A percentile compares a stretch with the other conserved stretches of the same genome.
phyloP scores from a whole-genome alignment of 1,140 invertebrate genomes.

The Ips typographus region DNA sequence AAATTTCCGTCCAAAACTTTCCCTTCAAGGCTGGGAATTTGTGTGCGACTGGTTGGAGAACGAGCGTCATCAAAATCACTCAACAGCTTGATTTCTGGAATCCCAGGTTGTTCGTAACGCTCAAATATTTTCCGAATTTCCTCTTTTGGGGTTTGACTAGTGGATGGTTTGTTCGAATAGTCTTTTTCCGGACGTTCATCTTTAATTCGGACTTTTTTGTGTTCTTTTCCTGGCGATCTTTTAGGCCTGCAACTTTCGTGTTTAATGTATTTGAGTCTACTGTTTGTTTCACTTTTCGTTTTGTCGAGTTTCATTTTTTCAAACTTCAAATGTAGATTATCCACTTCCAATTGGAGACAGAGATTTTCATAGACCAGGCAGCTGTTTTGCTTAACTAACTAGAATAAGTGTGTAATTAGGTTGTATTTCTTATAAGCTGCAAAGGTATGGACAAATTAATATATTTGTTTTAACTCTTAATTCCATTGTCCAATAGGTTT shows the following conservation, averaged over 20 bases:
- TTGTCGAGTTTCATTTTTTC: constrained; percentile 39
- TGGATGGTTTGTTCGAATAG: constrained; percentile 5
- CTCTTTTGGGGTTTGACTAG: constrained; percentile 13
- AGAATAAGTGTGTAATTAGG: constrained; percentile 19
- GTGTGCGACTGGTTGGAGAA: neutral
- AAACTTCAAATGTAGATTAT: constrained; percentile 41
- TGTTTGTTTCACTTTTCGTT: constrained; percentile 42
- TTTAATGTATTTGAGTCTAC: constrained; percentile 42
- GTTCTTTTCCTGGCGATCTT: constrained; percentile 21
- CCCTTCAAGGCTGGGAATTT: constrained; percentile 9
- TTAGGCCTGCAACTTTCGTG: constrained; percentile 23
- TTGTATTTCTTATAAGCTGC: neutral
- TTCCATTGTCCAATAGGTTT: no score
- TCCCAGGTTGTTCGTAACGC: constrained; percentile 32
- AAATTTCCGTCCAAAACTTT: constrained; percentile 10
- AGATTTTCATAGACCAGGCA: constrained; percentile 50
- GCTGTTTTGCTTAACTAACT: constrained; percentile 49
- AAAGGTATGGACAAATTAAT: no score
- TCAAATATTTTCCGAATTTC: constrained; percentile 43
- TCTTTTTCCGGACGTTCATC: constrained; percentile 35
- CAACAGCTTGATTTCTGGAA: constrained; percentile 38
- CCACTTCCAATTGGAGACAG: constrained; percentile 47
- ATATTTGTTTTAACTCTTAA: no score
- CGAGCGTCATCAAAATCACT: constrained; percentile 16
- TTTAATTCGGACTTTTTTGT: constrained; percentile 32